phyloP scores from a whole-genome alignment of 2,888 invertebrate species.

The Boloria euphrosyne region DNA sequence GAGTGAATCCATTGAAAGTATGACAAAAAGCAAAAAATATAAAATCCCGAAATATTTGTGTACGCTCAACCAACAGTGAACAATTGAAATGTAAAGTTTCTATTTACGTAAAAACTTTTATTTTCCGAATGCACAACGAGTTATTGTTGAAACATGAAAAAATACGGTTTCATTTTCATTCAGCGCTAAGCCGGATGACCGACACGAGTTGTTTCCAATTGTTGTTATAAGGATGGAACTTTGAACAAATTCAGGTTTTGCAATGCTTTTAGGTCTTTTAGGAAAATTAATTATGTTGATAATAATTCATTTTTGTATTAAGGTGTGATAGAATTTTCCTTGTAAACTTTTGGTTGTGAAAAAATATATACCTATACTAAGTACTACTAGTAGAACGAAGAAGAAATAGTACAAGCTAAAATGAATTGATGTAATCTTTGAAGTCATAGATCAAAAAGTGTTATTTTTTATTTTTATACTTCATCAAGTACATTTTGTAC shows the following conservation, averaged over 20 bases:
- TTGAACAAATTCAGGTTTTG: conserved; percentile 5
- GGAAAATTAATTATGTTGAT: too few relatives aligned
- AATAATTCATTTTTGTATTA: too few relatives aligned
- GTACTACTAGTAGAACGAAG: too few relatives aligned
- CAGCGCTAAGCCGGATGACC: conserved; percentile 21
- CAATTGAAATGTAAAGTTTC: conserved; percentile 26
- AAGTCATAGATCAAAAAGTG: too few relatives aligned
- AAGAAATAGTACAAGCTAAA: too few relatives aligned
- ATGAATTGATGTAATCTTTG: too few relatives aligned
- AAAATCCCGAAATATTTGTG: conserved; percentile 10
- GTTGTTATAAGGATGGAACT: neutral
- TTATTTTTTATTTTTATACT: too few relatives aligned
- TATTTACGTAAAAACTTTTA: conserved; percentile 23
- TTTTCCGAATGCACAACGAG: conserved; percentile 12
- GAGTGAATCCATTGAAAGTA: neutral
- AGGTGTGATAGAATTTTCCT: too few relatives aligned
- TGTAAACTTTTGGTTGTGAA: too few relatives aligned
- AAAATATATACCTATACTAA: too few relatives aligned
- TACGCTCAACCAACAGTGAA: conserved; percentile 5
- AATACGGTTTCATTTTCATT: conserved; percentile 25
- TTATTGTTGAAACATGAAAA: conserved; percentile 21
- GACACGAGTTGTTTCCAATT: conserved; percentile 14
- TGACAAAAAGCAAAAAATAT: conserved; percentile 6
- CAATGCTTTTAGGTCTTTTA: conserved; percentile 9
- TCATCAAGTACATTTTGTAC: too few relatives aligned